Base-by-base conservation (phyloP, 2,888 invertebrate species). In the Kryphioiulus occultus region DNA sequence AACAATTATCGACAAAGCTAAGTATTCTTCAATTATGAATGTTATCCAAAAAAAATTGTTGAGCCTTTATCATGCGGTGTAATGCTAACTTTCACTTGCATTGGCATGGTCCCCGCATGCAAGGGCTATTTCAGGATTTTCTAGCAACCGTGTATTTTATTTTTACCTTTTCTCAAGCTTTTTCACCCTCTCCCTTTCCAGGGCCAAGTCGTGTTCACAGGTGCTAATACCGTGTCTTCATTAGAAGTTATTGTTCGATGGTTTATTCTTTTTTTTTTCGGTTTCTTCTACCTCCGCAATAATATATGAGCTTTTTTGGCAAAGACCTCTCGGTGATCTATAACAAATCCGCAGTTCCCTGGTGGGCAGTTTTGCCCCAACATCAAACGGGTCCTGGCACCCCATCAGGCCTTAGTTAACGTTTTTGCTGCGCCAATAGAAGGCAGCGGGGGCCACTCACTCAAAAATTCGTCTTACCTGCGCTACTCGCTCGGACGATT, bases 291-390 rank as follows among this genome's bases (percentile, higher is more conserved):
- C 59, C 59, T 59, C 4, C 59, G 19, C 19, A 7, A 22, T 59
- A 59, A 59, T 59, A 59, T 59, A 59, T 22, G 59, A 59, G 59
- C 59, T 7, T 59, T 59, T 59, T 59, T 22, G n/a, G 15, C 22
- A 22, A 59, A 59, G 59, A 59, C 59, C 59, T 59, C 59, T 59
- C 59, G 59, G 59, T 59, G 59, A 59, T 59, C 59, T 59, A 59
- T 59, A 59, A 59, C 59, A 59, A 59, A 59, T 59, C 22, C 59
- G 22, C 59, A 59, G 59, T 22, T 59, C 59, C 59, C 59, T 59
- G 59, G 59, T 59, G 59, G 59, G 59, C 59, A 59, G 59, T 59
- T 59, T 59, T 59, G 59, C 59, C 59, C 59, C 59, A 59, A 59
- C 59, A 59, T 59, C 22, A 22, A 59, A 22, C 59, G 59, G 59